Conservation (phyloP, 2,888 invertebrate genomes). For the Asteroscopus sphinx region DNA sequence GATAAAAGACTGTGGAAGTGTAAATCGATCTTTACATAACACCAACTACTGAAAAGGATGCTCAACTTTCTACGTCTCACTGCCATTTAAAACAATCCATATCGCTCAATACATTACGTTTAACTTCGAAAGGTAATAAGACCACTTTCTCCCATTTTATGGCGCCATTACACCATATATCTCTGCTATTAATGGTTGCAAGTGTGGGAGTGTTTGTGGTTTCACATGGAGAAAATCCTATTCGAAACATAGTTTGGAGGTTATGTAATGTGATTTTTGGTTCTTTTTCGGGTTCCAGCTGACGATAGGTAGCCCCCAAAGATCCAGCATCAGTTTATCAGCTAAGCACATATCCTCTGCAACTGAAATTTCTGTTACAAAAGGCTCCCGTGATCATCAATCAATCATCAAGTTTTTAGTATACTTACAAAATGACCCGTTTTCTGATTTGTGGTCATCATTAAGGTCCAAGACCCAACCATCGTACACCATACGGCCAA, state of each 20-base stretch:
- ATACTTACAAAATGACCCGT: too few relatives aligned
- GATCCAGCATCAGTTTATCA: too few relatives aligned
- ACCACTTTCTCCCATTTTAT: conserved; percentile 50
- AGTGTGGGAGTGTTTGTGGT: conserved; percentile 38
- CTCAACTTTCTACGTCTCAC: conserved; percentile 41
- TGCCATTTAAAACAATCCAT: conserved; percentile 47
- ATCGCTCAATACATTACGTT: conserved; percentile 19
- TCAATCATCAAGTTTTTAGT: too few relatives aligned
- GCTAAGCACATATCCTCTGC: too few relatives aligned
- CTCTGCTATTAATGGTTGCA: conserved; percentile 21
- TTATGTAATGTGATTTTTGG: conserved; percentile 29
- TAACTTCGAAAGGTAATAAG: conserved; percentile 27
- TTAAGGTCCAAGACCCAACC: too few relatives aligned
- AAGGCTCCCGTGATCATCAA: too few relatives aligned
- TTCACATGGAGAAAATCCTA: conserved; percentile 33
- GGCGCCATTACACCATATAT: conserved; percentile 34
- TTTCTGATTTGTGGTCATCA: too few relatives aligned
- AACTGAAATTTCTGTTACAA: too few relatives aligned
- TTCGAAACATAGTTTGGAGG: not conserved
- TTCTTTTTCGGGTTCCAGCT: not conserved
- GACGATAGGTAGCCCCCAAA: too few relatives aligned
- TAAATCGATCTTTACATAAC: conserved; percentile 28
- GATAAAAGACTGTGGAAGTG: too few relatives aligned
- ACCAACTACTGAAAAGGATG: conserved; percentile 22
- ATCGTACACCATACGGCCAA: too few relatives aligned